Base-by-base conservation (phyloP, 2,797 vertebrate species). In the Pelobates cultripes region DNA sequence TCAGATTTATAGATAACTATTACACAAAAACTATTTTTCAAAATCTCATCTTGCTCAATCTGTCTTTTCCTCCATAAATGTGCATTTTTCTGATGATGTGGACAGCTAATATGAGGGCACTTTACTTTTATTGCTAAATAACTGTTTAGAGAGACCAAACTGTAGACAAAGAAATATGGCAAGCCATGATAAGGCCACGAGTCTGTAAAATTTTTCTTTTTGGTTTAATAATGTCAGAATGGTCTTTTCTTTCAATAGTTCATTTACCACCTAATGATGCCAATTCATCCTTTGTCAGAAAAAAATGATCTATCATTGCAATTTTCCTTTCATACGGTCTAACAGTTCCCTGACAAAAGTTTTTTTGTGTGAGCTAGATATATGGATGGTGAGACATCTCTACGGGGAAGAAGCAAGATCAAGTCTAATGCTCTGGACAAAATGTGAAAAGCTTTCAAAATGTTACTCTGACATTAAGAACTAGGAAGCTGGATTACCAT, bases 261-360 rank as follows among this genome's bases (percentile, higher is more conserved):
- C 82, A 84, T 84, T 84, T 84, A 80, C 82, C 82, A 76, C 77
- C 82, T 84, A 84, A 77, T 70, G 79, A 87, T 80, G 55, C 61
- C 74, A 77, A 83, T 80, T 53, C 60, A 80, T 78, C 61, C 73
- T 85, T 76, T 77, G 80, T 69, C 73, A 78, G 68, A 67, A 72
- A 84, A 83, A 79, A 84, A 84, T 79, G 82, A 84, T 84, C 82
- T 84, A 84, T 84, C 82, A 76, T 79, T 76, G 82, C 82, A 84
- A 84, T 84, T 84, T 84, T 75, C 82, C 55, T 72, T 84, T 84
- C 77, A 75, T 75, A 79, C 73, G 82, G 77, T 79, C 77, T 60
- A 83, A 79, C 81, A 83, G 68, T 76, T 79, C 73, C 51, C 73
- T 84, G 73, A 79, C 72, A 79, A 84, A 84, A 84, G 82, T 84